Percentiles rank a stretch among this genome's conserved stretches.
phyloP scores from a whole-genome alignment of 1,140 invertebrate genomes.

The Liolophura sinensis region DNA sequence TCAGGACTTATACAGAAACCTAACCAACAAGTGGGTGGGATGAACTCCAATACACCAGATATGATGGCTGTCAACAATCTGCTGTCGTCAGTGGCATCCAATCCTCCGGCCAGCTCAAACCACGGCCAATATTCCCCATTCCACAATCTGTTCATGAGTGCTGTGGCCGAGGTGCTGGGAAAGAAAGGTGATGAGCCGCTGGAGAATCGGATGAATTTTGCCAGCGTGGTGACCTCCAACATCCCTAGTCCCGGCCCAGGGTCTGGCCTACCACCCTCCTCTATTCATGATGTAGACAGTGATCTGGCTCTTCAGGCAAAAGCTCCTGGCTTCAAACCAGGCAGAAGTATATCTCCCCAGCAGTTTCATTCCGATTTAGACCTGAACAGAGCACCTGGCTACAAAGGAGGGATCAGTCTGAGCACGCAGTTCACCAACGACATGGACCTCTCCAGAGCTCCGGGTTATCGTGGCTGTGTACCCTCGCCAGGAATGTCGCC shows the following conservation, averaged over 20 bases:
- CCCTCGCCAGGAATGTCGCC: constrained; percentile 12
- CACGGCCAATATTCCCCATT: constrained; percentile 76
- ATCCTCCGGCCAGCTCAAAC: constrained; percentile 15
- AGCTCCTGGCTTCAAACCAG: constrained; percentile 50
- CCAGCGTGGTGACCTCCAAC: constrained; percentile 71
- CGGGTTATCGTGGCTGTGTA: constrained; percentile 71
- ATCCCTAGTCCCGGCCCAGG: constrained; percentile 47
- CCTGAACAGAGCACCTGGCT: constrained; percentile 6
- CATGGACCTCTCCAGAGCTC: constrained; percentile 79
- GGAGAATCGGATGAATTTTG: constrained; percentile 72
- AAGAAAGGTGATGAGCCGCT: constrained; percentile 69
- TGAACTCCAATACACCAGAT: too few relatives aligned
- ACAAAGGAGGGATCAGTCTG: constrained; percentile 6
- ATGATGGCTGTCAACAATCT: too few relatives aligned
- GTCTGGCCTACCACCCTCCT: constrained; percentile 29
- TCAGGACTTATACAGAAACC: too few relatives aligned
- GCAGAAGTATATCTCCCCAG: constrained; percentile 26
- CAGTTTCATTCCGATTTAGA: constrained; percentile 24
- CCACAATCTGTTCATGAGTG: constrained; percentile 71
- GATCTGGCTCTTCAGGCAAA: constrained; percentile 47
- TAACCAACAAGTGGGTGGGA: too few relatives aligned
- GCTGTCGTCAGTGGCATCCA: not conserved
- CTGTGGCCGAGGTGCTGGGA: constrained; percentile 69
- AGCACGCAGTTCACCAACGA: constrained; percentile 9
- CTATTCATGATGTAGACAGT: constrained; percentile 51